A percentile compares a stretch with the other conserved stretches of the same genome.
These are phyloP conservation scores for Prionailurus bengalensis DNA, from an alignment of 2,113 vertebrate species.

Conservation along the genomic window DNA sequence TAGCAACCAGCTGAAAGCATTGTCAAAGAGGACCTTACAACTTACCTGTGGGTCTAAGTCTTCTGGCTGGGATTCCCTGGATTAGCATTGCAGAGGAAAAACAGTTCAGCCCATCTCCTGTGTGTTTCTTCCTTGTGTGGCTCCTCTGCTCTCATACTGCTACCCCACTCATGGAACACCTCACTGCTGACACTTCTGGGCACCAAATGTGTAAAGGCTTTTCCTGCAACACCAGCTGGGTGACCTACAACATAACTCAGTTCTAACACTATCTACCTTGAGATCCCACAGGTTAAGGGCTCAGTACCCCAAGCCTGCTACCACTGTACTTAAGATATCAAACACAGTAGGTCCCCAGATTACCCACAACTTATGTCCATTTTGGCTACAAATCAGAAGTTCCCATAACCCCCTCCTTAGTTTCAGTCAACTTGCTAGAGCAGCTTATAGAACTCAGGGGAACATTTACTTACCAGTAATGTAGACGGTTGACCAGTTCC, in stretches of 20 bases:
- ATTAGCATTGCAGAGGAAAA: not conserved
- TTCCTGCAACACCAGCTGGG: not conserved
- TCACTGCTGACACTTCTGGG: not conserved
- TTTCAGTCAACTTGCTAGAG: too few relatives aligned
- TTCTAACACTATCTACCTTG: too few relatives aligned
- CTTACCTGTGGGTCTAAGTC: not conserved
- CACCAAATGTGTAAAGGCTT: not conserved
- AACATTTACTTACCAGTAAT: too few relatives aligned
- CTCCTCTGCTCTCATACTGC: not conserved
- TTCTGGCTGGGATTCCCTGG: not conserved
- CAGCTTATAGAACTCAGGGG: too few relatives aligned
- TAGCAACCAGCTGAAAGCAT: not conserved
- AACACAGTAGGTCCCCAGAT: too few relatives aligned
- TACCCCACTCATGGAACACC: not conserved
- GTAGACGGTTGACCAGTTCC: too few relatives aligned
- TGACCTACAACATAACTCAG: too few relatives aligned
- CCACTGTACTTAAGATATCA: too few relatives aligned
- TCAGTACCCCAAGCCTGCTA: not conserved
- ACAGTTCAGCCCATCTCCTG: not conserved
- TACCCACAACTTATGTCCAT: too few relatives aligned
- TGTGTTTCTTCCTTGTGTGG: not conserved
- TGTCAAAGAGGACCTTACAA: not conserved
- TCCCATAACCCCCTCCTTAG: too few relatives aligned
- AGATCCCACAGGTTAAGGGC: too few relatives aligned
- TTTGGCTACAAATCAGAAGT: too few relatives aligned